Evolutionary conservation across 2,888 invertebrate genomes (phyloP), one percentile per base, ranked within the genome.

Genomic region (Bellardia pandia): DNA sequence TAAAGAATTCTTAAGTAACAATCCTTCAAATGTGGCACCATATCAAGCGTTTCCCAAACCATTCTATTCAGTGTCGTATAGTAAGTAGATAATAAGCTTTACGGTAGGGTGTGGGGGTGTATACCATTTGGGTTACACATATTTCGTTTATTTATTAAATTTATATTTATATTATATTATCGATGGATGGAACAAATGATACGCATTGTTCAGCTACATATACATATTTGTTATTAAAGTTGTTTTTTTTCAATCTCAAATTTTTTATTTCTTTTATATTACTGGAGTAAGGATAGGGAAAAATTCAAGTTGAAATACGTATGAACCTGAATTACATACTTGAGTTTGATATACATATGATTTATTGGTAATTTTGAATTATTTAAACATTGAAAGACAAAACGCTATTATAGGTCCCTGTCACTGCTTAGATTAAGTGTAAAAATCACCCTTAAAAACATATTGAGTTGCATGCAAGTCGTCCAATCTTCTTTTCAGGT

Each of bases 11-110:
- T 16, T 85, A 2, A 53, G 53, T 2, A 53, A 13, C 13, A 58
- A n/a, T 51, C 56, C 66, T n/a, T 33, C 74, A 8, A 45, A 72
- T 37, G 53, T 71, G 23, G 11, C 11, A 45, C 3, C 66, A 9
- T 60, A 74, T 69, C 23, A 74, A 60, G 3, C 23, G 9, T 60
- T 40, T 37, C 13, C 30, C 6, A 71, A 14, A 2, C 74, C 69
- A 3, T 56, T 48, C 45, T 71, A 71, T 37, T 76, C 80, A 48
- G 7, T 80, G 64, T 40, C 71, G 30, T 76, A 72, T 60, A 79
- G 51, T 23, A 75, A 79, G 51, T 23, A 75, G 64, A 56, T 69
- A n/a, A 53, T 74, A 13, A 14, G 6, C 16, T 16, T 13, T 33
- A 2, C 13, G 6, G 8, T 23, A 1, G 23, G 23, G 0, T 23